These are phyloP conservation scores for Parnassius apollo DNA, from an alignment of 2,888 invertebrate species.

Conservation along the genomic window DNA sequence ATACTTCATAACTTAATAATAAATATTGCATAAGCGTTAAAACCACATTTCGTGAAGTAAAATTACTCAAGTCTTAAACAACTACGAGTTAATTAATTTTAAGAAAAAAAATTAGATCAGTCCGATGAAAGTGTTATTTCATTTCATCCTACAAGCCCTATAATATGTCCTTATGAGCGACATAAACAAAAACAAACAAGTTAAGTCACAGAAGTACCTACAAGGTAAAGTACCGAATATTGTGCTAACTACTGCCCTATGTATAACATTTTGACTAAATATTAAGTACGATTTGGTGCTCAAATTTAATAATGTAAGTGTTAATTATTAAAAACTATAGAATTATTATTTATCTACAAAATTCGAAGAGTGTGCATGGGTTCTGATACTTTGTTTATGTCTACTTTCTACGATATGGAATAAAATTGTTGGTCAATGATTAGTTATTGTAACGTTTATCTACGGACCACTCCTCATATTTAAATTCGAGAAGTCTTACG, in stretches of 20 bases:
- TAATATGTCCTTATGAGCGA: conserved; percentile 41
- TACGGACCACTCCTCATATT: conserved; percentile 8
- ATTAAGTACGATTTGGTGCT: conserved; percentile 82
- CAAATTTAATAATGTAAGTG: conserved; percentile 76
- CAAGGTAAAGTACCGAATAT: conserved; percentile 51
- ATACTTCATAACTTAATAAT: conserved; percentile 73
- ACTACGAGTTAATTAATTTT: conserved; percentile 67
- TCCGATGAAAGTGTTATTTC: conserved; percentile 65
- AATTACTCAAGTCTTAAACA: conserved; percentile 65
- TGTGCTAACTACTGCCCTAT: conserved; percentile 56
- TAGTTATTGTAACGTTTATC: neutral
- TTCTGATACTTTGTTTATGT: conserved; percentile 51
- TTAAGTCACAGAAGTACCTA: conserved; percentile 42
- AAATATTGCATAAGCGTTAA: conserved; percentile 78
- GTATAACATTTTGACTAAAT: conserved; percentile 75
- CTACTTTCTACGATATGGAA: conserved; percentile 39
- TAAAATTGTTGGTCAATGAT: neutral
- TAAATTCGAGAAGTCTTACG: conserved; percentile 7
- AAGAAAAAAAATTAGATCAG: conserved; percentile 72
- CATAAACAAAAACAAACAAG: conserved; percentile 56
- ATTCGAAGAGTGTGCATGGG: conserved; percentile 61
- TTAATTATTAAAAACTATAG: conserved; percentile 65
- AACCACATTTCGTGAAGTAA: conserved; percentile 67
- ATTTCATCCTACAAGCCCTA: conserved; percentile 59
- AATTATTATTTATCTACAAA: conserved; percentile 74